Conservation (phyloP, 1,140 invertebrate genomes). For the Copidosoma floridanum region DNA sequence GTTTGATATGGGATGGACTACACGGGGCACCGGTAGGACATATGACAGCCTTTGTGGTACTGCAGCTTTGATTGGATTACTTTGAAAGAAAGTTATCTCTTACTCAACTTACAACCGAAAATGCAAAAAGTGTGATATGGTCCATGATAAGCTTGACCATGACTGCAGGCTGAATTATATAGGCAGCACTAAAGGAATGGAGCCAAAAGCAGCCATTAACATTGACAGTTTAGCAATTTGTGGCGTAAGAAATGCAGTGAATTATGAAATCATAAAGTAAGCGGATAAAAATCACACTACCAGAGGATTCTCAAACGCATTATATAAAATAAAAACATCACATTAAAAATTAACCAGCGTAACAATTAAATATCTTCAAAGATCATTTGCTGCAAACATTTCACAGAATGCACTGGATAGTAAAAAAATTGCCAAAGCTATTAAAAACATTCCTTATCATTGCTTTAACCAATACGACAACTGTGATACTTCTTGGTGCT, state of each 20-base stretch:
- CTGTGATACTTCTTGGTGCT: constrained; percentile 9
- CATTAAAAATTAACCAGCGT: background rate
- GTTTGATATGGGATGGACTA: constrained; percentile 15
- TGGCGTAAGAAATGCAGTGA: too few species aligned
- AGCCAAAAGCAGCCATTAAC: background rate
- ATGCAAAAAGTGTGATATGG: too few species aligned
- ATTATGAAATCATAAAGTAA: too few species aligned
- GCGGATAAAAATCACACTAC: too few species aligned
- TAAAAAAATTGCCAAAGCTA: background rate
- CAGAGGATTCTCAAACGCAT: background rate
- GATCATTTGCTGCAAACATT: constrained; percentile 6
- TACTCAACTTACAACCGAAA: background rate
- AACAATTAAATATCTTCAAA: constrained; percentile 13
- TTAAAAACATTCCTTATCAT: constrained; percentile 7
- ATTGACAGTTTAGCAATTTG: background rate
- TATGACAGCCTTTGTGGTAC: constrained; percentile 13
- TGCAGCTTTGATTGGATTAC: too few species aligned
- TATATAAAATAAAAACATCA: constrained; percentile 4
- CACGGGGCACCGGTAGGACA: constrained; percentile 5
- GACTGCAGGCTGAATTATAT: too few species aligned
- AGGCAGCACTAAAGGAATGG: constrained; percentile 10
- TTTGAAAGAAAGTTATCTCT: constrained; percentile 12
- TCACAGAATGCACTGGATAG: constrained; percentile 11
- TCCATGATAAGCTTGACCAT: too few species aligned
- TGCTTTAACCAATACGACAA: background rate